Conservation (phyloP, 64 coral and sea anemone species). For the Porites australiensis region DNA sequence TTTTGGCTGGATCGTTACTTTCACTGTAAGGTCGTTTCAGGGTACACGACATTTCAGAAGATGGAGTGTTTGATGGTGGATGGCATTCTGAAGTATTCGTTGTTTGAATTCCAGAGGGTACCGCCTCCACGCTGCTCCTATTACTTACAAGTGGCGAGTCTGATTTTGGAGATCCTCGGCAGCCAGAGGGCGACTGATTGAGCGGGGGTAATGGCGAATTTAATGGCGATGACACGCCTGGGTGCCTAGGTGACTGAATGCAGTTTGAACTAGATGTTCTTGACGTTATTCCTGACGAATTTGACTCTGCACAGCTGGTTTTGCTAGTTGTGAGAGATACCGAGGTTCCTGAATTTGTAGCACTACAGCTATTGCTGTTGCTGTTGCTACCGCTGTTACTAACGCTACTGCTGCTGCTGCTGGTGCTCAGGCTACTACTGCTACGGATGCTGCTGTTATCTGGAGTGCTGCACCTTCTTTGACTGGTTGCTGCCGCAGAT, state of each 20-base stretch:
- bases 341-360: conserved; percentile 10
- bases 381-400: background rate
- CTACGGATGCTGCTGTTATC: background rate
- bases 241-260: conserved; percentile 18
- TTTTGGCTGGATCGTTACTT: conserved; percentile 49
- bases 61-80: conserved; percentile 8
- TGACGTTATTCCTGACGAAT: background rate
- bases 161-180: conserved; percentile 8
- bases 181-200: background rate
- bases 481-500: background rate
- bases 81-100: background rate
- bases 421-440: background rate
- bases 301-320: conserved; percentile 6
- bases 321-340: background rate
- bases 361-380: background rate
- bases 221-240: background rate
- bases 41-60: background rate
- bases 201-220: conserved; percentile 5
- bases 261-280: conserved; percentile 9
- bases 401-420: background rate
- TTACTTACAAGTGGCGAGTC: background rate
- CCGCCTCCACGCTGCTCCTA: background rate
- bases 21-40: conserved; percentile 23
- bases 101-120: background rate
- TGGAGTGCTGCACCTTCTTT: conserved; percentile 9